phyloP scores from a whole-genome alignment of 2,797 vertebrate genomes.

The Anolis apletophallus region DNA sequence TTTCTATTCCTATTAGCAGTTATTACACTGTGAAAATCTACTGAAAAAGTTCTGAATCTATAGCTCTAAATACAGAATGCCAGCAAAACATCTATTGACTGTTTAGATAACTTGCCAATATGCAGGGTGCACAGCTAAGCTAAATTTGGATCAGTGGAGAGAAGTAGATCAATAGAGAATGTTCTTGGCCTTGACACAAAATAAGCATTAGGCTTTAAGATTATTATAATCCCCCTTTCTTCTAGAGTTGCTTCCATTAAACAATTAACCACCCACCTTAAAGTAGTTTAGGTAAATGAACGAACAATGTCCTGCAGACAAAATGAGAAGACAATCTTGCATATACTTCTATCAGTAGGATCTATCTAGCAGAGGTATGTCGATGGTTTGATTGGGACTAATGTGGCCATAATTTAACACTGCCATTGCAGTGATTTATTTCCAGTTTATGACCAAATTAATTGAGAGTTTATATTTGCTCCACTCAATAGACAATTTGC shows the following conservation, averaged over 20 bases:
- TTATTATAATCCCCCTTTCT: slow-evolving; percentile 27
- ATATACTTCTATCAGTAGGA: neutral
- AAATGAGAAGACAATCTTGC: neutral
- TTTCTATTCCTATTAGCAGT: slow-evolving; percentile 36
- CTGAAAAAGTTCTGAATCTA: slow-evolving; percentile 35
- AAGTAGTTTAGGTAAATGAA: neutral
- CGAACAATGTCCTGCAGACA: neutral
- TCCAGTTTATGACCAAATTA: neutral
- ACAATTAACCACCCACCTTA: neutral
- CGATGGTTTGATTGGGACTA: neutral
- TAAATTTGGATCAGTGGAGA: slow-evolving; percentile 54
- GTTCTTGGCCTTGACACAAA: slow-evolving; percentile 22
- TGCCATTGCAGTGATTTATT: neutral
- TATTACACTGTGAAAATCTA: neutral
- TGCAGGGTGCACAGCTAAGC: slow-evolving; percentile 44
- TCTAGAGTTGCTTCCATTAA: slow-evolving; percentile 1
- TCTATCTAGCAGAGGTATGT: neutral
- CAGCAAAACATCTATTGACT: slow-evolving; percentile 35
- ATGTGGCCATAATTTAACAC: neutral
- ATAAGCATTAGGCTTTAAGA: slow-evolving; percentile 34
- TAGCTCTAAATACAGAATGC: slow-evolving; percentile 11
- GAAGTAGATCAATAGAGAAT: slow-evolving; percentile 25
- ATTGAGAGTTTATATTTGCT: neutral
- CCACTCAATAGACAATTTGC: neutral
- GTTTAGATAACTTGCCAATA: slow-evolving; percentile 45